Conservation (phyloP, 1,140 invertebrate species). For the Oppia nitens region DNA sequence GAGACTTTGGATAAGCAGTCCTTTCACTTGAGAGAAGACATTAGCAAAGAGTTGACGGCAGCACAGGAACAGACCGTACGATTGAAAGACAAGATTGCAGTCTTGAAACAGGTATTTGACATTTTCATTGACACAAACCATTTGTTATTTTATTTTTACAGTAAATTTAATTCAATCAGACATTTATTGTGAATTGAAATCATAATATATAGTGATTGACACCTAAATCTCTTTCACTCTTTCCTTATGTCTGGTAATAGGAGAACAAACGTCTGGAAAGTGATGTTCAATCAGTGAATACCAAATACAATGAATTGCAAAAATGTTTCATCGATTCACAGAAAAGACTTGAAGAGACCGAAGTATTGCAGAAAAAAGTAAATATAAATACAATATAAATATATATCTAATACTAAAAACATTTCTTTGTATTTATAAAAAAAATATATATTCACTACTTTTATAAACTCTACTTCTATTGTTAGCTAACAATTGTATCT, state of each 20-base stretch:
- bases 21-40: constrained; percentile 15
- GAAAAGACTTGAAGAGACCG: constrained; percentile 32
- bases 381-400: constrained; percentile 9
- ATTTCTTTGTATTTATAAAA: no score
- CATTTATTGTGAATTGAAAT: neutral
- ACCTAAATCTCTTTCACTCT: neutral
- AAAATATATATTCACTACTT: no score
- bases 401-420: no score
- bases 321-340: constrained; percentile 29
- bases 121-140: constrained; percentile 4
- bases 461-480: no score
- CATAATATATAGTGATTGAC: neutral
- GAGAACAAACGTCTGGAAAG: constrained; percentile 42
- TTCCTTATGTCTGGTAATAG: constrained; percentile 20
- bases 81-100: constrained; percentile 34
- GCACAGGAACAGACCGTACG: constrained; percentile 38
- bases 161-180: neutral
- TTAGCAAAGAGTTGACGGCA: constrained; percentile 30
- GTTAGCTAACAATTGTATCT: no score
- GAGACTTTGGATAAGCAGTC: constrained; percentile 39
- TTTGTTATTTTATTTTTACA: constrained; percentile 4
- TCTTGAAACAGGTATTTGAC: constrained; percentile 29
- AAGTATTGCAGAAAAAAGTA: constrained; percentile 36
- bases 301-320: constrained; percentile 34
- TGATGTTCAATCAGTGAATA: constrained; percentile 43